Base-by-base conservation (phyloP, 2,888 invertebrate genomes). In the Pheosia tremula region DNA sequence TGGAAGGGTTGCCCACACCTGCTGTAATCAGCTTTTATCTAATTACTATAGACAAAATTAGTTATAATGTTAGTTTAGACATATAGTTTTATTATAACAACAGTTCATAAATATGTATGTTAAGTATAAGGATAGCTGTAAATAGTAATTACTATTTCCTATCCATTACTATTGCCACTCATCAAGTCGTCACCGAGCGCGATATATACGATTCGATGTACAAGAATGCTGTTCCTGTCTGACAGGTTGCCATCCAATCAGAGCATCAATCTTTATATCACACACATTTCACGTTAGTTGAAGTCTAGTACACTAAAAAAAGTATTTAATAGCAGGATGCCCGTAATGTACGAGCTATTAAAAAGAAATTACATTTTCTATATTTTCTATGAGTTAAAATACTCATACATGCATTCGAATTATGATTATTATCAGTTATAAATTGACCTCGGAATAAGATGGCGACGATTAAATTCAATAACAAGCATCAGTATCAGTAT, bases 191-290 rank as follows among this genome's bases (percentile, higher is more conserved):
- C 60, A 58, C 59, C 59, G 59, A 63, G 67, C 62, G 64, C 61
- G 47, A 65, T 55, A 24, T 24, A 24, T 24, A 54, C 53, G 58
- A 65, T 67, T 53, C 56, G 62, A 66, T 71, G 50, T 66, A 56
- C 57, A 71, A 73, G 81, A 83, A 84, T 81, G 84, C 72, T 60
- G 72, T 69, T 78, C 77, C 68, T 66, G 80, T 76, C 72, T 61
- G 64, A 72, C 80, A 71, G 65, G 83, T 69, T 72, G 66, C 62
- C 75, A 71, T 47, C 52, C 52, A 52, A 52, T 52, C 58, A 67
- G 64, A 54, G 63, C 59, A 63, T 70, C 66, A 62, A 64, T 39
- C 43, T 63, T 43, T 45, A 63, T 60, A 53, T 60, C 58, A 57
- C 62, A 62, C 53, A 54, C 57, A 57, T 59, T 69, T 6, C 9